phyloP scores from a whole-genome alignment of 1,140 invertebrate genomes.

The Homarus americanus region DNA sequence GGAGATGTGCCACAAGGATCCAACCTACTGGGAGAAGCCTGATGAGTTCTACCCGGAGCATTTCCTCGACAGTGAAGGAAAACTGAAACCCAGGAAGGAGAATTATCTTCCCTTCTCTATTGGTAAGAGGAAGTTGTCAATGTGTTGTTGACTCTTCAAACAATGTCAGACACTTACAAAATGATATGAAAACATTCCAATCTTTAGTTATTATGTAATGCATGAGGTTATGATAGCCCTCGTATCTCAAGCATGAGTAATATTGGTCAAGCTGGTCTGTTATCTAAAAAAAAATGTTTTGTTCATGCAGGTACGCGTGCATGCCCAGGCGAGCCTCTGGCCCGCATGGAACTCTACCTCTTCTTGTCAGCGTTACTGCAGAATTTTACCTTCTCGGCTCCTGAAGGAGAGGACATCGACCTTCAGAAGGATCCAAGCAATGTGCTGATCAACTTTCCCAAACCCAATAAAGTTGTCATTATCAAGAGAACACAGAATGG shows the following conservation, averaged over 20 bases:
- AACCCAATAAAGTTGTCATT: conserved; percentile 26
- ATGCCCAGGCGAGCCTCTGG: conserved; percentile 91
- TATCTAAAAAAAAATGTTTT: too few species aligned
- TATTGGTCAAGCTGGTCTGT: too few species aligned
- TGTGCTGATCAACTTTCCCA: neutral
- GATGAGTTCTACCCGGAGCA: conserved; percentile 86
- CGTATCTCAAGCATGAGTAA: too few species aligned
- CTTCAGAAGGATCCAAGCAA: conserved; percentile 6
- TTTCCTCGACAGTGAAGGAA: conserved; percentile 84
- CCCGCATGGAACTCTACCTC: conserved; percentile 90
- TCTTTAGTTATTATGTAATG: too few species aligned
- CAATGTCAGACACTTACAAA: too few species aligned
- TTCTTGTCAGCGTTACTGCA: conserved; percentile 89
- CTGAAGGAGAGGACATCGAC: conserved; percentile 23
- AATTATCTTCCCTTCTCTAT: too few species aligned
- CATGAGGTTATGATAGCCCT: too few species aligned
- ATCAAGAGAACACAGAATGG: too few species aligned
- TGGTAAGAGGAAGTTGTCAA: too few species aligned
- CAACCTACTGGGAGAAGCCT: conserved; percentile 79
- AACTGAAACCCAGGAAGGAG: conserved; percentile 68
- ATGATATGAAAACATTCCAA: too few species aligned
- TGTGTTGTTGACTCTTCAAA: too few species aligned
- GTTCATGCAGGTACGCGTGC: conserved; percentile 80
- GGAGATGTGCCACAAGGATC: conserved; percentile 38
- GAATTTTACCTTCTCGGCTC: conserved; percentile 83